Base-by-base conservation (phyloP, 2,113 vertebrate species). In the Nyctereutes procyonoides region DNA sequence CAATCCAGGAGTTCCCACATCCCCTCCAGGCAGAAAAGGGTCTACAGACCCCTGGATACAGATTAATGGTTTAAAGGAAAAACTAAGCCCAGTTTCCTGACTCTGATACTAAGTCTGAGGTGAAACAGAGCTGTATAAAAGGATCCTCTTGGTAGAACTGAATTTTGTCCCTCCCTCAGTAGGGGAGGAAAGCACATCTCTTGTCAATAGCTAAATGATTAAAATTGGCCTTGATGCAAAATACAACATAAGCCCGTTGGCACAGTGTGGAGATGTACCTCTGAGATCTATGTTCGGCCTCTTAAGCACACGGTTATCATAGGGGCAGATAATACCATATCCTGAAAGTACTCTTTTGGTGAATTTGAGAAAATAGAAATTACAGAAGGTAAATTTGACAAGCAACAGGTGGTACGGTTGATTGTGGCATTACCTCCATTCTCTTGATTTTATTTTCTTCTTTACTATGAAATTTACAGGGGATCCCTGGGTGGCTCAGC, bases 1-100 rank as follows among this genome's bases (percentile, higher is more conserved):
- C 0, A 16, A 14, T n/a, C 14, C 5, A 53, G 0, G 1, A 10
- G 3, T 43, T 71, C 4, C 15, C 48, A 1, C 4, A 15, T 2
- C 1, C 35, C 30, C 12, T 55, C 9, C 30, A 38, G 24, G 5
- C n/a, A 51, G 80, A 91, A 20, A 22, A 3, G 12, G 28, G 20
- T 7, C 26, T 16, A 69, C 9, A 43, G 14, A 3, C 8, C 28
- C 16, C 14, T 11, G 67, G 8, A 14, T 11, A 60, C 1, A 35
- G 56, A 17, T 35, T n/a, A 67, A 60, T 11, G 32, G 24, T 73
- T 82, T 63, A 15, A 19, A 77, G 55, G 7, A 35, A 48, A 55
- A 7, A 28, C 2, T 87, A 77, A 56, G 2, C 3, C 32, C 26
- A 19, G 4, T 86, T 85, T 13, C 83, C n/a, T 30, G 30, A 69